These are phyloP conservation scores for Caenorhabditis afra DNA, from an alignment of 2,888 invertebrate genomes.

Conservation along the genomic window DNA sequence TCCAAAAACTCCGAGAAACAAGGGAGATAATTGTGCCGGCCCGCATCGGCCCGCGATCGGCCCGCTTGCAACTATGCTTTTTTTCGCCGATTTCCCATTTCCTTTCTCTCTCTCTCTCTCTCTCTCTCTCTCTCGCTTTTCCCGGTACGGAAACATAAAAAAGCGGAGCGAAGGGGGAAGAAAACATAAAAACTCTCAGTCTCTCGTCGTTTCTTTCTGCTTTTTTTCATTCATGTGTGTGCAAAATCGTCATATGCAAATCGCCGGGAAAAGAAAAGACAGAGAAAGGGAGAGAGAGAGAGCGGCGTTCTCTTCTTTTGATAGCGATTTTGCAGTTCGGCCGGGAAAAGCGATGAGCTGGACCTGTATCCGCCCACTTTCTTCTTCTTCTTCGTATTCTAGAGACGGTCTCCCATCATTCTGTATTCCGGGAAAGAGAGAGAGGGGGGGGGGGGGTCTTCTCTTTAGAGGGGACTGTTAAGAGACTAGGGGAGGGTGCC, in stretches of 20 bases:
- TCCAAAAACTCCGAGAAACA: too few species aligned
- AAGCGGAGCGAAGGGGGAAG: slow-evolving; percentile 34
- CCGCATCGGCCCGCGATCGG: too few species aligned
- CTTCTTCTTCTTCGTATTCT: too few species aligned
- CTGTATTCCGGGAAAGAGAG: too few species aligned
- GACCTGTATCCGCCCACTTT: slow-evolving; percentile 28
- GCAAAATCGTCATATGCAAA: background rate
- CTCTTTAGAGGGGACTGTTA: too few species aligned
- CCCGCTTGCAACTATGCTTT: background rate
- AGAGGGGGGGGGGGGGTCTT: too few species aligned
- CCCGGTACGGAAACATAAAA: slow-evolving; percentile 36
- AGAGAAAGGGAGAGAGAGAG: background rate
- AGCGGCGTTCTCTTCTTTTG: slow-evolving; percentile 14
- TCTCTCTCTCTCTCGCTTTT: slow-evolving; percentile 2
- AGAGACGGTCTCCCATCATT: too few species aligned
- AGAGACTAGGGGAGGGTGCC: too few species aligned
- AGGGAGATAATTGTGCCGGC: too few species aligned
- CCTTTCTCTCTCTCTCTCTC: slow-evolving; percentile 6
- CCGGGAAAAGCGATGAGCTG: slow-evolving; percentile 11
- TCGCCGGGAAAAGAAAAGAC: background rate
- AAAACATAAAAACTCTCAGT: too few species aligned
- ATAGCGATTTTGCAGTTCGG: slow-evolving; percentile 9
- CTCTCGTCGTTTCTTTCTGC: slow-evolving; percentile 1
- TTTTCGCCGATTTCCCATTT: too few species aligned
- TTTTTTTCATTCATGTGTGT: too few species aligned